Conservation (phyloP, 2,113 vertebrate species). For the Oreochromis aureus region DNA sequence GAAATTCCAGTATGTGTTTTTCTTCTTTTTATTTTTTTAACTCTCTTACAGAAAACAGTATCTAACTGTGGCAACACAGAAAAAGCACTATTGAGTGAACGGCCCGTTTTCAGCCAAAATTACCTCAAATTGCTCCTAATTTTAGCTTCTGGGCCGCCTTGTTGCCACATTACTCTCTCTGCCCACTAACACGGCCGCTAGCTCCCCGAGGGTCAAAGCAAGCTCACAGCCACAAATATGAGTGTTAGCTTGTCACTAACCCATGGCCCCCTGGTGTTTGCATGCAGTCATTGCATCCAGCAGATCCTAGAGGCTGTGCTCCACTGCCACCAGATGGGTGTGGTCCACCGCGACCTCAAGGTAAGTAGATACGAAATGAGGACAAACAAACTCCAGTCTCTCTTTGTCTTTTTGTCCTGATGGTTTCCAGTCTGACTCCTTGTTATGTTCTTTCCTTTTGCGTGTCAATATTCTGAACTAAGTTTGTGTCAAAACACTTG, state of each 20-base stretch:
- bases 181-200: not conserved
- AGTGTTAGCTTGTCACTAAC: conserved; percentile 85
- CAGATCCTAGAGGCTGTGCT: conserved; percentile 98
- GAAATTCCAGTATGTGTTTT: not conserved
- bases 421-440: not conserved
- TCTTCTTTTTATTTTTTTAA: not conserved
- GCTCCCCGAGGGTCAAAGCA: conserved; percentile 67
- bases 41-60: not conserved
- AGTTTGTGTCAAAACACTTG: not conserved
- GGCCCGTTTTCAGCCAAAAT: not conserved
- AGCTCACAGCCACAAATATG: conserved; percentile 65
- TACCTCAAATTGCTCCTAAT: not conserved
- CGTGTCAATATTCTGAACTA: not conserved
- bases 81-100: not conserved
- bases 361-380: conserved; percentile 75
- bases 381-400: not conserved
- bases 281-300: conserved; percentile 99
- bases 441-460: not conserved
- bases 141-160: not conserved
- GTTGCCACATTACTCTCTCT: not conserved
- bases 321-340: conserved; percentile 97
- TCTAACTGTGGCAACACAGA: not conserved
- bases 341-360: conserved; percentile 97
- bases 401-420: not conserved
- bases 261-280: conserved; percentile 90